A percentile compares a stretch with the other conserved stretches of the same genome.
Evolutionary conservation across 2,888 invertebrate species (phyloP).

Genomic region (Papilio demoleus): DNA sequence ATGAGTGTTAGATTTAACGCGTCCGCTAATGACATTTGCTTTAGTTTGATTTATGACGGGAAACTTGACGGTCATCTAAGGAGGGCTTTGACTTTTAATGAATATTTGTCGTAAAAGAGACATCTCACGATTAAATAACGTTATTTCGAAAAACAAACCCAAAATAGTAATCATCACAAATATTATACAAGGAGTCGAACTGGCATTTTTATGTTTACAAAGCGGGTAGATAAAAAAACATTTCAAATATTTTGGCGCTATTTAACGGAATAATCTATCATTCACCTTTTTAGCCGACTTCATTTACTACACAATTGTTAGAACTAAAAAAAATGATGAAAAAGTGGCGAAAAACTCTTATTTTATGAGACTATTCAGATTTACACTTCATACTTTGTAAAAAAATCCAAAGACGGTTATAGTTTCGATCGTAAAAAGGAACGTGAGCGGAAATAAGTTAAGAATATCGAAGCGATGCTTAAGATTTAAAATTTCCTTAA

Average conservation of each 20-base stretch:
- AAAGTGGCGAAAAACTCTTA: too few species aligned
- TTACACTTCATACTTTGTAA: too few species aligned
- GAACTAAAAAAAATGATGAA: too few species aligned
- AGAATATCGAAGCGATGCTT: conserved; percentile 12
- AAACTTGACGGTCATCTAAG: not conserved
- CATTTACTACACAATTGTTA: too few species aligned
- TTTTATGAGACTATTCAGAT: too few species aligned
- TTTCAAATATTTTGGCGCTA: too few species aligned
- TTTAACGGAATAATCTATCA: too few species aligned
- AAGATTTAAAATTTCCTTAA: conserved; percentile 19
- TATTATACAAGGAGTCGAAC: too few species aligned
- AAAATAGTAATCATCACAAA: not conserved
- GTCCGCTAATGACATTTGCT: conserved; percentile 8
- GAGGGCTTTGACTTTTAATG: conserved; percentile 16
- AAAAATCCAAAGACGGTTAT: too few species aligned
- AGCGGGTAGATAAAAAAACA: too few species aligned
- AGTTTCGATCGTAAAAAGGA: conserved; percentile 14
- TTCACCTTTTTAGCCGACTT: too few species aligned
- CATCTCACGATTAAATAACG: not conserved
- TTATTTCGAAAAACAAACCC: not conserved
- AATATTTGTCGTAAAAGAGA: not conserved
- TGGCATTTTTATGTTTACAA: too few species aligned
- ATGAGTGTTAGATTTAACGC: not conserved
- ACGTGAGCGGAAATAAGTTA: conserved; percentile 30
- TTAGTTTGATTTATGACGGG: conserved; percentile 5